These are phyloP conservation scores for Chitala chitala DNA, from an alignment of 2,113 vertebrate species.

Conservation along the genomic window DNA sequence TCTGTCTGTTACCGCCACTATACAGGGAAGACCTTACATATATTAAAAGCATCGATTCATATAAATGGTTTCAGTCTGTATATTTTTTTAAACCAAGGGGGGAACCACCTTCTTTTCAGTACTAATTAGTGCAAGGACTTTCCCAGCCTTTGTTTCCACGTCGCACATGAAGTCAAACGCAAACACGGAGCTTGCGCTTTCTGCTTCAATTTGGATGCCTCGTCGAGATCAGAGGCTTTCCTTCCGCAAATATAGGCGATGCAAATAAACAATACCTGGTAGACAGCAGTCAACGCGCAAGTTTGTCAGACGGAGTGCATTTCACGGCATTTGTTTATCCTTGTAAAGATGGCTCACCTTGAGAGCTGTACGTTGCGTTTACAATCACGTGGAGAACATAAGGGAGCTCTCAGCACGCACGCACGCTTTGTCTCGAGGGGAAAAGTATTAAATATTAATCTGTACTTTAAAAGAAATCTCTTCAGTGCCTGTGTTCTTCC, in stretches of 20 bases:
- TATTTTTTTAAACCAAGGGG: neutral
- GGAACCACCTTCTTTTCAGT: neutral
- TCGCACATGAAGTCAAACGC: too few relatives aligned
- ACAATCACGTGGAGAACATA: neutral
- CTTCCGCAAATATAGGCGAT: neutral
- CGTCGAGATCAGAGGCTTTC: neutral
- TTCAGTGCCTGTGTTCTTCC: neutral
- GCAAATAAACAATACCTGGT: too few relatives aligned
- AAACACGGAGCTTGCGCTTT: too few relatives aligned
- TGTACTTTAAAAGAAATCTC: constrained; percentile 11
- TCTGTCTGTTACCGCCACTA: too few relatives aligned
- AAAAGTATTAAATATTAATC: constrained; percentile 27
- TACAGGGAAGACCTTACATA: too few relatives aligned
- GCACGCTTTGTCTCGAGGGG: neutral
- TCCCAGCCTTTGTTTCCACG: neutral
- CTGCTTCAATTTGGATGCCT: neutral
- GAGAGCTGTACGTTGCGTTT: neutral
- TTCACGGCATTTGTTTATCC: constrained; percentile 7
- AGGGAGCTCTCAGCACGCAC: neutral
- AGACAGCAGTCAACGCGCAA: neutral
- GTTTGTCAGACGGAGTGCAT: neutral
- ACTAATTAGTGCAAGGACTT: neutral
- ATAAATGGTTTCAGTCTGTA: too few relatives aligned
- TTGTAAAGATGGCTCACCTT: neutral
- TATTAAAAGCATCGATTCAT: too few relatives aligned